Evolutionary conservation across 2,888 invertebrate genomes (phyloP), one percentile per base, ranked within the genome.

Genomic region (Mythimna vitellina): DNA sequence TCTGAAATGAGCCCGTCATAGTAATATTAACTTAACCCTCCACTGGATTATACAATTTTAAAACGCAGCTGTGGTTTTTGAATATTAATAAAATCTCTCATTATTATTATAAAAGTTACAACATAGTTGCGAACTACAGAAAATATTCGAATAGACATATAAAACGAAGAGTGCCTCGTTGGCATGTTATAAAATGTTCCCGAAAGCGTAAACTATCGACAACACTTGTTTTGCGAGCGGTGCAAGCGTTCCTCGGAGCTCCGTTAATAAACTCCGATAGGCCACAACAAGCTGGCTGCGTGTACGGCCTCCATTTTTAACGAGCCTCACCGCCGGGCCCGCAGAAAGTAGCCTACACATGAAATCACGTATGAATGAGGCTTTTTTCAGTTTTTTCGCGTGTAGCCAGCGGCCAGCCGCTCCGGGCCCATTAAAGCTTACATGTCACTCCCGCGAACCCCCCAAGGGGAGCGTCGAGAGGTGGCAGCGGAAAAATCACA

Each of bases 281-380:
- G 91, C 95, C 95, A 89, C 95, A 95, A 96, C 95, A 94, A 95
- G 94, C 95, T 88, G 88, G 89, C 86, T 88, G 89, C 92, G 89
- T 94, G 94, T 95, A 91, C 88, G 86, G 88, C 92, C 91, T 95
- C 94, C 95, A 96, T 96, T 96, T 96, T 96, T 96, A 96, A 96
- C 96, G 94, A 95, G 93, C 89, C 91, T 88, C 93, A 91, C 93
- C 95, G 90, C 94, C 90, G 89, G 90, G 92, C 94, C 95, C 95
- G 90, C 95, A 93, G 94, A 94, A 95, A 96, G 95, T 95, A 95
- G 94, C 96, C 94, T 95, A 95, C 94, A 95, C 96, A 94, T 93
- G 94, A 94, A 96, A 96, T 96, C 95, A 95, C 96, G 94, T 95
- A 95, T 95, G 95, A 95, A 96, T 95, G 95, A 95, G 93, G 91